Base-by-base conservation (phyloP, 2,113 vertebrate genomes). In the Phrynocephalus versicolor region DNA sequence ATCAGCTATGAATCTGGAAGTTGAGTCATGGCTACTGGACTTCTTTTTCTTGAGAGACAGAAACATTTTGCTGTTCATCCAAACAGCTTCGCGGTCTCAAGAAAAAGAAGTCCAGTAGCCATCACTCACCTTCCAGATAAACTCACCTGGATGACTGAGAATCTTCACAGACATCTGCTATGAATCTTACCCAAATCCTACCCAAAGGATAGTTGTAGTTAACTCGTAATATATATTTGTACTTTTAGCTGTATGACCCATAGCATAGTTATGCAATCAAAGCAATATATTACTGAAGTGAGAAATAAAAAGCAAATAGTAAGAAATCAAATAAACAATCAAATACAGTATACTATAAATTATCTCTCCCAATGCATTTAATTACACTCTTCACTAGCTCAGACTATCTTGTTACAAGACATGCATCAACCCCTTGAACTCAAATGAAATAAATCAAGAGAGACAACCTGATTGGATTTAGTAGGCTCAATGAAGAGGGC, bases 271-370 rank as follows among this genome's bases (percentile, higher is more conserved):
- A 88, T 88, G 89, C 90, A 95, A 95, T 95, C 91, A 95, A 85
- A 85, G 93, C 87, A 87, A 70, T 93, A 93, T 78, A 85, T 94
- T 94, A 95, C 91, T 92, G 96, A 93, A 91, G 91, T 85, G 87
- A 87, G 90, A 95, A 95, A 87, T 88, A 93, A 10, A 95, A 94
- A 96, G 90, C 94, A 91, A 95, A 93, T 95, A 91, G 91, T 87
- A 91, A 92, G 96, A 92, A 94, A 96, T 95, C 90, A 95, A 92
- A 96, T 95, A 89, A 95, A 91, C 95, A 95, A 95, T 95, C 94
- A 95, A 95, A 94, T 93, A 94, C 93, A 94, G 88, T 92, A 92
- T 85, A 92, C 91, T 94, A 93, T 94, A n/a, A n/a, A 92, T 4
- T 33, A 83, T 95, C 91, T 92, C 88, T 89, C 86, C 91, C 95